Evolutionary conservation across 2,888 invertebrate genomes (phyloP).

Genomic region (Chalcosyrphus nemorum): DNA sequence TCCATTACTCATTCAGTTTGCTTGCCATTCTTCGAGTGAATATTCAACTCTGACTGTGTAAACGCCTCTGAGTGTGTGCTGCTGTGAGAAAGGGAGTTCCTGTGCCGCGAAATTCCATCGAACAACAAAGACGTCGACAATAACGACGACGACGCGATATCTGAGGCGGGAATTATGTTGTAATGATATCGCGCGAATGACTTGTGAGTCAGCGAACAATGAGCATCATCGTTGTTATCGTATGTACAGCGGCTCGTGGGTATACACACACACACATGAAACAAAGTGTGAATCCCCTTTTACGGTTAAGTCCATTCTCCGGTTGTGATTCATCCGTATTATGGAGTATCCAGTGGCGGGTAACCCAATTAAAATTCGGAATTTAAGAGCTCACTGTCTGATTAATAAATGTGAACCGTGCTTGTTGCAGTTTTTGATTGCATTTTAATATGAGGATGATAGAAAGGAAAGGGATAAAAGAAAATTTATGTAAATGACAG

Average conservation of each 20-base stretch:
- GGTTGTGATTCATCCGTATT: conserved; percentile 39
- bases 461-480: too few relatives aligned
- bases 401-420: background rate
- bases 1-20: conserved; percentile 47
- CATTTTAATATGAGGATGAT: too few relatives aligned
- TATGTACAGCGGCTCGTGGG: background rate
- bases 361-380: conserved; percentile 43
- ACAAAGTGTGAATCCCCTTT: background rate
- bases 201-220: conserved; percentile 29
- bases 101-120: conserved; percentile 17
- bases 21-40: background rate
- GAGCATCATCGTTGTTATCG: background rate
- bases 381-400: background rate
- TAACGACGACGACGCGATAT: background rate
- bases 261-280: background rate
- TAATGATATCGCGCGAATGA: conserved; percentile 12
- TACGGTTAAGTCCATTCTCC: background rate
- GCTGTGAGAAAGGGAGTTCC: background rate
- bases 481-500: too few relatives aligned
- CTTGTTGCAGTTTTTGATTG: background rate
- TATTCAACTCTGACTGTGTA: background rate
- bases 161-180: conserved; percentile 25
- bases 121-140: conserved; percentile 12
- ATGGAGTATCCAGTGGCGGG: conserved; percentile 26
- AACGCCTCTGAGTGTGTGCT: too few relatives aligned